Percentiles rank a stretch among this genome's conserved stretches.
Evolutionary conservation across 2,888 invertebrate genomes (phyloP).

Genomic region (Stenotaenia linearis): DNA sequence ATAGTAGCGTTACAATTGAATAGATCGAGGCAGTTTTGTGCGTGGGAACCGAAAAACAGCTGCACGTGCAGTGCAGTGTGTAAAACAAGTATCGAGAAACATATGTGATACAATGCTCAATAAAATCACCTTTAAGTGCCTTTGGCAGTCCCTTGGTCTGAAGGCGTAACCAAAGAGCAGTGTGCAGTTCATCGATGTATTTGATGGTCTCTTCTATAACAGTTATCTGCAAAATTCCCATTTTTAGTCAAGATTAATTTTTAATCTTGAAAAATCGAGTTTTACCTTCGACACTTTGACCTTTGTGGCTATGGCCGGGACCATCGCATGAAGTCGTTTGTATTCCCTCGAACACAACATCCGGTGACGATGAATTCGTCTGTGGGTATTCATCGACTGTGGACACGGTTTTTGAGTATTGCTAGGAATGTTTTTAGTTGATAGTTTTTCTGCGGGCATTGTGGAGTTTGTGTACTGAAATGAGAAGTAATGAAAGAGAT

Average conservation of each 20-base stretch:
- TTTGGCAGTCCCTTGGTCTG: conserved; percentile 40
- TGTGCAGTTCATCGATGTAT: conserved; percentile 50
- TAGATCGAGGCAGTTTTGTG: not conserved
- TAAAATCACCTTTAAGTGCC: conserved; percentile 31
- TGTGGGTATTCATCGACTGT: not conserved
- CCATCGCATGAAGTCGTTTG: conserved; percentile 47
- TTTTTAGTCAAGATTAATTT: conserved; percentile 28
- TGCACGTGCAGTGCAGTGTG: not conserved
- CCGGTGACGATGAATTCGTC: not conserved
- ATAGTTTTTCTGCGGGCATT: not conserved
- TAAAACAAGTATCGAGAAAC: no score
- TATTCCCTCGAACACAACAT: conserved; percentile 43
- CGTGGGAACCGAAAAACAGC: not conserved
- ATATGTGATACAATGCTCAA: no score
- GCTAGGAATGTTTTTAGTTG: no score
- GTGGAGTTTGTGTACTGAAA: not conserved
- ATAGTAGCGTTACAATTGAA: not conserved
- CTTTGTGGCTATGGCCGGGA: conserved; percentile 48
- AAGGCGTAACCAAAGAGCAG: conserved; percentile 45
- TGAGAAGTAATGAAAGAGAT: not conserved
- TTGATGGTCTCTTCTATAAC: conserved; percentile 51
- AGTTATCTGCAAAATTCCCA: conserved; percentile 43
- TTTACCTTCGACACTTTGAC: conserved; percentile 48
- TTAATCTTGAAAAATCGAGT: no score
- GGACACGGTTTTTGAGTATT: no score